Evolutionary conservation across 2,888 invertebrate genomes (phyloP).

Genomic region (Cataglyphis cursor): DNA sequence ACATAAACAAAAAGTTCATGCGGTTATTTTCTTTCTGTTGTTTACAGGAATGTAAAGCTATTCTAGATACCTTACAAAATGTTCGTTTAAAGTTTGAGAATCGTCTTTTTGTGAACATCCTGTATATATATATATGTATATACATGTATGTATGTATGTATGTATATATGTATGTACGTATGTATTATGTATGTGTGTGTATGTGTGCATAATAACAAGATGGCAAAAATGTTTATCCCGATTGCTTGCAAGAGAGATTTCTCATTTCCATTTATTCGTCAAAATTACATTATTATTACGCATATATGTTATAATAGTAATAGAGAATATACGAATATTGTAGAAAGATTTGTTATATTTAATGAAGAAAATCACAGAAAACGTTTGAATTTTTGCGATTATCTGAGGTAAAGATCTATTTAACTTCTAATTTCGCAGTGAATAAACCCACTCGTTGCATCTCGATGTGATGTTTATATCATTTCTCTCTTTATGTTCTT

Average conservation of each 20-base stretch:
- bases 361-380: slow-evolving; percentile 86
- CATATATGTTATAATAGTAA: slow-evolving; percentile 79
- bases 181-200: neutral
- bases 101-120: too few species aligned
- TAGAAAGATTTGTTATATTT: slow-evolving; percentile 85
- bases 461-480: slow-evolving; percentile 51
- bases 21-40: too few species aligned
- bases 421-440: slow-evolving; percentile 20
- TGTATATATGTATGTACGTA: neutral
- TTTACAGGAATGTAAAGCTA: too few species aligned
- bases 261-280: slow-evolving; percentile 49
- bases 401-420: slow-evolving; percentile 51
- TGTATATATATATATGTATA: neutral
- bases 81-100: too few species aligned
- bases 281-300: slow-evolving; percentile 75
- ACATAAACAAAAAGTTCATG: too few species aligned
- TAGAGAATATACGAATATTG: slow-evolving; percentile 86
- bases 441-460: slow-evolving; percentile 43
- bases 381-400: slow-evolving; percentile 39
- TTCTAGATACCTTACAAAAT: too few species aligned
- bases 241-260: slow-evolving; percentile 61
- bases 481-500: slow-evolving; percentile 50
- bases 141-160: neutral
- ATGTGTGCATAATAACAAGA: slow-evolving; percentile 75
- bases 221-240: slow-evolving; percentile 81